phyloP scores from a whole-genome alignment of 2,113 vertebrate species.

The Pygoscelis antarcticus region DNA sequence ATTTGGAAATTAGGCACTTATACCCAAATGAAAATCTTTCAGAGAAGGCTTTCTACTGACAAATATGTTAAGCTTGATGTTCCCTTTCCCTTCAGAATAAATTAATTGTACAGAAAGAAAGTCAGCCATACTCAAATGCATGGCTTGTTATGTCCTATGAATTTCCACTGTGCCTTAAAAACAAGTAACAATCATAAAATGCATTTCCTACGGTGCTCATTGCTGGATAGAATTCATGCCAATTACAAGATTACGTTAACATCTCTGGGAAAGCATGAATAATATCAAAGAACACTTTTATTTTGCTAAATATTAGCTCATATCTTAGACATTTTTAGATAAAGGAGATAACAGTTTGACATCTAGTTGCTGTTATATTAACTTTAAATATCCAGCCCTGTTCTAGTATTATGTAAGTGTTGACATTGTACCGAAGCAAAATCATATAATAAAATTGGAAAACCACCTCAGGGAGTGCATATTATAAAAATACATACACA shows the following conservation, averaged over 20 bases:
- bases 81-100: slow-evolving; percentile 9
- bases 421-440: neutral
- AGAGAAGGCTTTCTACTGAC: neutral
- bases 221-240: neutral
- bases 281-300: neutral
- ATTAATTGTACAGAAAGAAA: slow-evolving; percentile 21
- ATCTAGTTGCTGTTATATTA: neutral
- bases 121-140: neutral
- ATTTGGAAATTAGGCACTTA: neutral
- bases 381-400: neutral
- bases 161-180: slow-evolving; percentile 30
- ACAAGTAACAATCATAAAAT: neutral
- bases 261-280: neutral
- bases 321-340: neutral
- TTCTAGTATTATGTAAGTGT: neutral
- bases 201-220: neutral
- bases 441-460: neutral
- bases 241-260: neutral
- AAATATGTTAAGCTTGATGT: neutral
- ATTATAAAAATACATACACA: neutral
- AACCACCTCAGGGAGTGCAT: neutral
- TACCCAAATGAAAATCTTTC: neutral
- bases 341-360: neutral
- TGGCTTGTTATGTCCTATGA: neutral
- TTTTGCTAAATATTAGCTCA: neutral